Evolutionary conservation across 2,797 vertebrate species (phyloP), one percentile per base, ranked within the genome.

Genomic region (Rhinatrema bivittatum): DNA sequence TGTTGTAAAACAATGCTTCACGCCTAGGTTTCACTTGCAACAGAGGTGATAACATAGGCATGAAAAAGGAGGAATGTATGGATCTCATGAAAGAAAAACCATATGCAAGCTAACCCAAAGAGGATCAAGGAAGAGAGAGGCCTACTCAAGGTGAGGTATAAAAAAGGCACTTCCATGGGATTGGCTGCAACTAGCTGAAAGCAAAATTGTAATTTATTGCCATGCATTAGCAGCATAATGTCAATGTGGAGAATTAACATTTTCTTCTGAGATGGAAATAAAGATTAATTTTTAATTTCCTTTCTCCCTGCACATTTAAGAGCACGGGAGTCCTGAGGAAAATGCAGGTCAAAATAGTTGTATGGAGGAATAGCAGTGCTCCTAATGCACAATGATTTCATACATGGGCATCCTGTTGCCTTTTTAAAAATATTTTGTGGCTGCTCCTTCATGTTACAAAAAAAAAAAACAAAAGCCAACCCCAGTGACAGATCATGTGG

Each of bases 241-340:
- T 81, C 76, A 75, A 60, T 78, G 72, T 51, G 67, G 77, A 76
- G 78, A 82, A 79, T 82, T 81, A 81, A 79, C 71, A 72, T 78
- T 81, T 84, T 74, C 74, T 80, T 79, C 68, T 71, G 76, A 83
- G 81, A 81, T 81, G 76, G 74, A 86, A 82, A 81, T 84, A 82
- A 86, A 84, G 81, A 84, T 86, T 79, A 82, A 81, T 84, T 86
- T 84, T 84, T 79, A 84, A 81, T 83, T 84, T 86, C 83, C 79
- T 82, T 76, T 75, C 78, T 74, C 74, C 62, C 50, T 73, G 74
- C 72, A 80, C 80, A 77, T 72, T 72, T 68, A 73, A 81, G 78
- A 78, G 60, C 50, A 65, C 16, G 51, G 62, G 68, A 62, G 55
- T 61, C 55, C 47, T 37, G 28, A 60, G 70, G 65, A 72, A 73